Evolutionary conservation across 2,113 vertebrate species (phyloP), one percentile per base, ranked within the genome.

Genomic region (Oryzias melastigma): DNA sequence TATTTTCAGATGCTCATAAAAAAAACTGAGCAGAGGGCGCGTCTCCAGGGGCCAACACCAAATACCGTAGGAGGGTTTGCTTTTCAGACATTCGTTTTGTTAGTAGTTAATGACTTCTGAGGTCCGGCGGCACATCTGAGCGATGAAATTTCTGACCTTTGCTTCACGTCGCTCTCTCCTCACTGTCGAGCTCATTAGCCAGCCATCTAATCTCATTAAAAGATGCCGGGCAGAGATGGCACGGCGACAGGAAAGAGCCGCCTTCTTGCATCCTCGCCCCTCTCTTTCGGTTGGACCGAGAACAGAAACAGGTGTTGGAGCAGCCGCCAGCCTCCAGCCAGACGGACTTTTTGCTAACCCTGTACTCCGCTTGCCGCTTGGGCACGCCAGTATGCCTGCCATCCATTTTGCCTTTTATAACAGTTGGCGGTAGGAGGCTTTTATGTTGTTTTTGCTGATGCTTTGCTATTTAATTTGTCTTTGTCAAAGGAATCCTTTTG

Each of bases 181-280:
- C 81, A 81, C 70, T 60, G 78, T 82, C 58, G 80, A 73, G 82
- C 86, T 92, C 88, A 90, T 91, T 90, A 89, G 88, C 68, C 58
- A 65, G 56, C 71, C 74, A 80, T 90, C 85, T 89, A 85, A 90
- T 91, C 85, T 87, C 87, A 89, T 91, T 90, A 90, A 85, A 82
- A 18, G 61, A 73, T 77, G 79, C 82, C 43, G 79, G 72, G 83
- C 62, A 71, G 81, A 71, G 68, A 88, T 86, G 88, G 86, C 83
- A 81, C 69, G 0, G 63, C 48, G 73, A 85, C 87, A 85, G 82
- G 35, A 85, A 75, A 75, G 80, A 72, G 62, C 72, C 57, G 58
- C 62, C 54, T 60, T 63, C 18, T 18, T 17, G 45, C 66, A 68
- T 55, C 58, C 61, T 68, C 27, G 20, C 51, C 57, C 59, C 51